phyloP scores from a whole-genome alignment of 2,888 invertebrate species.

The Terebella lapidaria region DNA sequence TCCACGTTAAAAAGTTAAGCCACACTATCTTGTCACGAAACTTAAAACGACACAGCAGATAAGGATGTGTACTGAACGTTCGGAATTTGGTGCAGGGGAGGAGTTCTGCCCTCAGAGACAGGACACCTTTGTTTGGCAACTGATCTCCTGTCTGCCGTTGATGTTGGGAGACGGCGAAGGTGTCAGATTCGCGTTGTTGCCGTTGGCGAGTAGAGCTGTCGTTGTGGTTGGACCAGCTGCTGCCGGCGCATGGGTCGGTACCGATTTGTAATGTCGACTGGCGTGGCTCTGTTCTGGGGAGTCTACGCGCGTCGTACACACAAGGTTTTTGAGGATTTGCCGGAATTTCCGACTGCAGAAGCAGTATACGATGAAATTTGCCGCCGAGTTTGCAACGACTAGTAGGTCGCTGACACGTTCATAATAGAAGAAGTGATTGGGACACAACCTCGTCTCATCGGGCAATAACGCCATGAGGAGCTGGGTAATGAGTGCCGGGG shows the following conservation, averaged over 20 bases:
- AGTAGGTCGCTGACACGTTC: constrained; percentile 28
- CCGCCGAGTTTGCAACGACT: constrained; percentile 27
- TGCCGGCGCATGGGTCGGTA: neutral
- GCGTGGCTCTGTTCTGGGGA: constrained; percentile 3
- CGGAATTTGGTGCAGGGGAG: no score
- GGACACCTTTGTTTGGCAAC: no score
- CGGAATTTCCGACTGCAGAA: constrained; percentile 27
- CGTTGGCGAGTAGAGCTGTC: neutral
- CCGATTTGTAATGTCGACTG: neutral
- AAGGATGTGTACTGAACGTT: no score
- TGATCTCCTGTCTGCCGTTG: no score
- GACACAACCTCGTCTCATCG: constrained; percentile 12
- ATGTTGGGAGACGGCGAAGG: no score
- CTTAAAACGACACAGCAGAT: no score
- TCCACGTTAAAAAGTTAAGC: no score
- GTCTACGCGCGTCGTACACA: constrained; percentile 12
- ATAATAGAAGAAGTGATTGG: constrained; percentile 26
- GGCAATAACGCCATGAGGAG: constrained; percentile 16
- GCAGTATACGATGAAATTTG: constrained; percentile 31
- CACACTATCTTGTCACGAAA: no score
- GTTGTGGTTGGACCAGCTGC: no score
- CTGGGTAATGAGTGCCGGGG: constrained; percentile 29
- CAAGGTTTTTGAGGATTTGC: constrained; percentile 20
- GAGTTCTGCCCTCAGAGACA: no score
- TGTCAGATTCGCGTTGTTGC: no score